Evolutionary conservation across 2,888 invertebrate genomes (phyloP).

Genomic region (Suillia variegata): DNA sequence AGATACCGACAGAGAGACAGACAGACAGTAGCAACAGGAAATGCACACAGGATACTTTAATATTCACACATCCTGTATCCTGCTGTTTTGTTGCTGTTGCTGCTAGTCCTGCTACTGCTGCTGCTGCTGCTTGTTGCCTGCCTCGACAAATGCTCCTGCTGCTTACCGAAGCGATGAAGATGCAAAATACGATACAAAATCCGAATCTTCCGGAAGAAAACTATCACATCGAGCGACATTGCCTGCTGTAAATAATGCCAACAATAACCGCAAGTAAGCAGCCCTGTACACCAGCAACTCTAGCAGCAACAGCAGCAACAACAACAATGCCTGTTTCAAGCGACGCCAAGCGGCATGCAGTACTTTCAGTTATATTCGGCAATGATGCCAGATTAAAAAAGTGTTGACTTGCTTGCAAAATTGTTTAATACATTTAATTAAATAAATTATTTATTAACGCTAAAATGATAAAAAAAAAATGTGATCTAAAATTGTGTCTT

Average conservation of each 20-base stretch:
- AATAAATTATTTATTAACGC: no score
- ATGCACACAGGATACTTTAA: slow-evolving; percentile 33
- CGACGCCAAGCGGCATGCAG: no score
- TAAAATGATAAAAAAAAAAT: no score
- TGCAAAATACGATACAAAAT: neutral
- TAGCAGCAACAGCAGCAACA: neutral
- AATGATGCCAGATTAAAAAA: no score
- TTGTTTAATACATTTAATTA: no score
- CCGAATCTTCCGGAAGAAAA: no score
- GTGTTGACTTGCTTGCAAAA: no score
- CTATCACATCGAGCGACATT: neutral
- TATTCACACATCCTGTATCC: slow-evolving; percentile 36
- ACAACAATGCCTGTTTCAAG: neutral
- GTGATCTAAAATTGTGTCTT: no score
- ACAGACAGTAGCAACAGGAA: neutral
- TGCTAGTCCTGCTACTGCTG: neutral
- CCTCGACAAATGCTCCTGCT: no score
- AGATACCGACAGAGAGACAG: neutral
- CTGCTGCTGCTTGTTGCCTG: neutral
- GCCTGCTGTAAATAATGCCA: slow-evolving; percentile 18
- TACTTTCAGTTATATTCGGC: no score
- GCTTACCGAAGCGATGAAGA: neutral
- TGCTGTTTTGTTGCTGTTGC: no score
- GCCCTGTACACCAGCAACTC: neutral
- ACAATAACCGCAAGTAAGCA: slow-evolving; percentile 5